Evolutionary conservation across 2,113 vertebrate species (phyloP).

Genomic region (Peromyscus leucopus): DNA sequence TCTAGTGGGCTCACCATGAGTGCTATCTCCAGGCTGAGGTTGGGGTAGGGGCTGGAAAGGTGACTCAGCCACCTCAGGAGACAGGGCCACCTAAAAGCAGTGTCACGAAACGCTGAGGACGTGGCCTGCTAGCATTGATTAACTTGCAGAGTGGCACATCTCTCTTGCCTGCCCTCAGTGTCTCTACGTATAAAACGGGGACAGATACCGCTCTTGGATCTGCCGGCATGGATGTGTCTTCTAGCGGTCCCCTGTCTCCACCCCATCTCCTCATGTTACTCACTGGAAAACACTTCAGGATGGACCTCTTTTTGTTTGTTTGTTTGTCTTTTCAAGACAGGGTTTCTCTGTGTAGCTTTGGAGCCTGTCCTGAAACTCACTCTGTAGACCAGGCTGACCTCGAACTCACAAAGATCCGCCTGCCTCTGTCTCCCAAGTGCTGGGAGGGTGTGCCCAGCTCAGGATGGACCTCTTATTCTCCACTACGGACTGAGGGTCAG

Average conservation of each 20-base stretch:
- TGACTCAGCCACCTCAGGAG: constrained; percentile 2
- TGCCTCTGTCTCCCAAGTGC: no score
- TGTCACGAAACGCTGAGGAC: background rate
- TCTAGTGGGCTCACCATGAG: background rate
- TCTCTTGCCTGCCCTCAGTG: background rate
- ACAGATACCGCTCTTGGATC: background rate
- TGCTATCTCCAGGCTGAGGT: background rate
- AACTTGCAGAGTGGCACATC: background rate
- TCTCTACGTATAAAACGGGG: background rate
- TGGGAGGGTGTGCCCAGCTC: no score
- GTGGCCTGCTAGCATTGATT: background rate
- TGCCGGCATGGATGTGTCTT: background rate
- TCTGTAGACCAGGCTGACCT: no score
- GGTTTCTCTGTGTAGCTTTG: no score
- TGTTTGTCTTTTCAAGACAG: no score
- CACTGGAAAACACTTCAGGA: background rate
- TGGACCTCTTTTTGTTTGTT: background rate
- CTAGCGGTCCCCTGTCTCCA: background rate
- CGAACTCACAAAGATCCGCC: no score
- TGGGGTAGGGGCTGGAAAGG: background rate
- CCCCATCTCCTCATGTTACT: background rate
- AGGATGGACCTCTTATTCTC: background rate
- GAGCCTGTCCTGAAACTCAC: no score
- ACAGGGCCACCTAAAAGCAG: fast-evolving
- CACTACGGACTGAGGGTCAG: background rate